Base-by-base conservation (phyloP, 1,140 invertebrate genomes). In the Trachelipus rathkii region DNA sequence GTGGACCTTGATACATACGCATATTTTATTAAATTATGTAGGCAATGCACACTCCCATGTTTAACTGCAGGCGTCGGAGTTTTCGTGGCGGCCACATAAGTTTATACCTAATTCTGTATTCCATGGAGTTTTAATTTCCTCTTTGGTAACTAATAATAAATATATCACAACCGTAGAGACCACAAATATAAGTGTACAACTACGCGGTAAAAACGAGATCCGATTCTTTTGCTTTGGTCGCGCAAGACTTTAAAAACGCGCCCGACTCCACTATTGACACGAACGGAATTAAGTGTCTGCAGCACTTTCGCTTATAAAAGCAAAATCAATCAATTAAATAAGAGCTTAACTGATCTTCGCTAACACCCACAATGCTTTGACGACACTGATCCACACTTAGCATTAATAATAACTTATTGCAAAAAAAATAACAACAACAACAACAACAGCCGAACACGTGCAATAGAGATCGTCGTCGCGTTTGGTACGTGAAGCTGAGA, bases 121-220 rank as follows among this genome's bases (percentile, higher is more conserved):
- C 50, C 50, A 60, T 60, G 50, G 50, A 19, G 50, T 60, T 33
- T 33, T 33, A 33, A 33, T 33, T 33, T 60, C 50, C 11, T 19
- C 50, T 60, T 60, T 8, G 50, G 19, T 13, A 19, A 33, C 33
- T 33, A 33, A 33, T 33, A 33, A 33, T n/a, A n/a, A n/a, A n/a
- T n/a, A n/a, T n/a, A 33, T 33, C 33, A 33, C 33, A 33, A 33
- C 33, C 33, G 33, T 33, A 33, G 33, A 33, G 33, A 33, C 33
- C 33, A 33, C 33, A 33, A 33, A 33, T 6, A 33, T 33, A 33
- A 33, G 33, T 3, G 33, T 33, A 33, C 33, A 33, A 33, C 33
- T 33, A 60, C 50, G 50, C 50, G 50, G 33, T 60, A 60, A 60
- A 60, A 60, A 60, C 50, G 50, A 60, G 50, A 13, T 60, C 50